Base-by-base conservation (phyloP, 2,888 invertebrate genomes). In the Actias luna region DNA sequence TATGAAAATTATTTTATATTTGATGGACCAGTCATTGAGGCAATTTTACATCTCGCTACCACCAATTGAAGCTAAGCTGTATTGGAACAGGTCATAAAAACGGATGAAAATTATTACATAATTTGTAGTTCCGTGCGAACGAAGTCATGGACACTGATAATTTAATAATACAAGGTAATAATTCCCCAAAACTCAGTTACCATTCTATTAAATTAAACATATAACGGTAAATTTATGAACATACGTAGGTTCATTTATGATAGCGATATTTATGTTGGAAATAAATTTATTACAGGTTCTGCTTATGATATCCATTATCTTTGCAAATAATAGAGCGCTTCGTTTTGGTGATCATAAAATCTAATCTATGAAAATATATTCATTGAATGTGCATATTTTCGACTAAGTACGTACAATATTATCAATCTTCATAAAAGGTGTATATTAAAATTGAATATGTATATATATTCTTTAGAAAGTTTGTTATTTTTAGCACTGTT, bases 251-350 rank as follows among this genome's bases (percentile, higher is more conserved):
- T n/a, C n/a, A n/a, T 22, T 50, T 25, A 25, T 12, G 22, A 50
- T 50, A 50, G 12, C 46, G 25, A 25, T 22, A 50, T 25, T 7
- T 25, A 25, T 50, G 22, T 22, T 50, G 12, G 25, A 10, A 22
- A 50, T 50, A 50, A 50, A 50, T 25, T 50, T 46, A 50, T 50
- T 50, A 50, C 46, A 50, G 12, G 22, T 50, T 50, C 25, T 22
- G 46, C 46, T 50, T 50, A 25, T 25, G 46, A 22, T 25, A 25
- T 50, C 42, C 25, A 50, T 50, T 50, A 50, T 50, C 46, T 50
- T 12, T 25, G 22, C 46, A 25, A 50, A 50, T 50, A 50, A 50
- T 50, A 50, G 2, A 50, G 25, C 25, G 22, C 12, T 50, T 12
- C 25, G 25, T 3, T 50, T 50, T 50, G 22, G 46, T 25, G 25